These are phyloP conservation scores for Smithornis capensis DNA, from an alignment of 2,113 vertebrate species.

Conservation along the genomic window DNA sequence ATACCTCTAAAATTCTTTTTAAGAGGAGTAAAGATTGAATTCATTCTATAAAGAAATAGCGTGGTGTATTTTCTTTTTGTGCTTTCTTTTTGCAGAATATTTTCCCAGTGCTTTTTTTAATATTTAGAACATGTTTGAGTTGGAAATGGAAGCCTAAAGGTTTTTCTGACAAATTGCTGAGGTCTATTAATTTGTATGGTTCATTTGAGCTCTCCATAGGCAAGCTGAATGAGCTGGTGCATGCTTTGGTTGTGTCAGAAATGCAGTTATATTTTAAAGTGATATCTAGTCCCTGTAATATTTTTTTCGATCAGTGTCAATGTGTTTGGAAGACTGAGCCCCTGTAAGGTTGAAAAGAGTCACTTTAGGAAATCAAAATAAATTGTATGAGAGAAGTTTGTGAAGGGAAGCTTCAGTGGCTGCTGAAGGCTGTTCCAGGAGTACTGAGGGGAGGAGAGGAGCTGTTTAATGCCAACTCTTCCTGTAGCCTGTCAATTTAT, in stretches of 20 bases:
- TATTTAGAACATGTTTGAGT: conserved; percentile 14
- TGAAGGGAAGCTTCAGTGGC: conserved; percentile 45
- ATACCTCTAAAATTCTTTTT: neutral
- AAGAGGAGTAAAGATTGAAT: neutral
- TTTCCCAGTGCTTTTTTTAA: neutral
- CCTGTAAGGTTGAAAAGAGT: conserved; percentile 61
- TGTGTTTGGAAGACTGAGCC: conserved; percentile 55
- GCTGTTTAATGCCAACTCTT: conserved; percentile 23
- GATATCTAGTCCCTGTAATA: conserved; percentile 1
- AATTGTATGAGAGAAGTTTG: conserved; percentile 60
- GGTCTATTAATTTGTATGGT: conserved; percentile 47
- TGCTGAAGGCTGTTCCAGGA: conserved; percentile 16
- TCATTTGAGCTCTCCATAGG: conserved; percentile 31
- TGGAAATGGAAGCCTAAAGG: conserved; percentile 45
- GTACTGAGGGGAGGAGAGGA: conserved; percentile 15
- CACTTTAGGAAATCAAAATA: conserved; percentile 64
- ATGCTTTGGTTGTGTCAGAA: conserved; percentile 28
- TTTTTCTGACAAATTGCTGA: conserved; percentile 12
- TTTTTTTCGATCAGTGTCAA: conserved; percentile 19
- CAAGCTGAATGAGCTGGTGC: conserved; percentile 33
- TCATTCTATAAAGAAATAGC: neutral
- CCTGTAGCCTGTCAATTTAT: conserved; percentile 59
- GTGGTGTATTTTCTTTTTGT: neutral
- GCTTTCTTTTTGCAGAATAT: neutral
- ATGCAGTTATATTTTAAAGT: conserved; percentile 42